Conservation (phyloP, 2,888 invertebrate genomes). For the Saturnia pavonia region DNA sequence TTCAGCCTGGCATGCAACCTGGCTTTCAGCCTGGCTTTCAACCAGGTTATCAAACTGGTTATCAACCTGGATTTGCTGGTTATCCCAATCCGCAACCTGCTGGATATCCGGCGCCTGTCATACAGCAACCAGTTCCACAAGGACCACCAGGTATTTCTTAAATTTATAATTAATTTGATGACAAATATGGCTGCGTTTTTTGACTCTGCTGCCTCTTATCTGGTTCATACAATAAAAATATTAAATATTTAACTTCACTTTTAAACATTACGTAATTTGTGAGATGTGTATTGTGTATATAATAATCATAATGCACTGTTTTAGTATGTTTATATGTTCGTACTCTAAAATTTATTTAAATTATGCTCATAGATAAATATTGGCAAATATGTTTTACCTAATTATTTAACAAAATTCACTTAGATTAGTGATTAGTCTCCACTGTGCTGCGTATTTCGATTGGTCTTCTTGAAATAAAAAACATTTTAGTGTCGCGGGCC, state of each 20-base stretch:
- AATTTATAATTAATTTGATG: not conserved
- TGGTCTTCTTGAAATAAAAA: not conserved
- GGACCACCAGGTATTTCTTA: constrained; percentile 47
- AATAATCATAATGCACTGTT: too few relatives aligned
- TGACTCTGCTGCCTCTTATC: too few relatives aligned
- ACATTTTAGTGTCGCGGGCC: not conserved
- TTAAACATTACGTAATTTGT: too few relatives aligned
- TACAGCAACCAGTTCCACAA: constrained; percentile 61
- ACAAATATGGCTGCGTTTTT: not conserved
- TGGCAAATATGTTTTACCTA: not conserved
- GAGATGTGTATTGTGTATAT: too few relatives aligned
- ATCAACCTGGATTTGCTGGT: constrained; percentile 54
- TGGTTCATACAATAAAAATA: too few relatives aligned
- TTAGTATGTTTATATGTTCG: too few relatives aligned
- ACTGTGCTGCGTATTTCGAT: too few relatives aligned
- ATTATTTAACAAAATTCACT: not conserved
- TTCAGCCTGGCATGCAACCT: constrained; percentile 56
- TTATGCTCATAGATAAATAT: not conserved
- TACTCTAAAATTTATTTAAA: not conserved
- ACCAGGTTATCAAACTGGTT: constrained; percentile 60
- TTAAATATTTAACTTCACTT: too few relatives aligned
- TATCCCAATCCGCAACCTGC: constrained; percentile 50
- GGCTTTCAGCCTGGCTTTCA: constrained; percentile 40
- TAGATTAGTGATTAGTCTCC: too few relatives aligned
- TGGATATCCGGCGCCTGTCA: constrained; percentile 51